Percentiles rank a stretch among this genome's conserved stretches.
These are phyloP conservation scores for Tupaia tana DNA, from an alignment of 2,113 vertebrate genomes.

Conservation along the genomic window DNA sequence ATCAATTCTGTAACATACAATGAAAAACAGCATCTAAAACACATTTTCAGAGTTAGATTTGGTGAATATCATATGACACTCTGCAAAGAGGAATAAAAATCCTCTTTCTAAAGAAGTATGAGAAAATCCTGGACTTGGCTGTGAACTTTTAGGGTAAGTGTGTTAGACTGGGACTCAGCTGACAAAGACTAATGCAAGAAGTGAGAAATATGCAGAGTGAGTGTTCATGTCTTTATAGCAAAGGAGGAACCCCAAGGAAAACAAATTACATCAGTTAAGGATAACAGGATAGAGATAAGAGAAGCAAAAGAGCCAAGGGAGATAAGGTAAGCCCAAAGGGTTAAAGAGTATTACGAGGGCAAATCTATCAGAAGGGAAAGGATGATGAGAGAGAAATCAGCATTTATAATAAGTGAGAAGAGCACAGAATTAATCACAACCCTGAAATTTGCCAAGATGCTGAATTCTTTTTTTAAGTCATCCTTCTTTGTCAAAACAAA, in stretches of 20 bases:
- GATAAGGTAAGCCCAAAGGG: constrained; percentile 77
- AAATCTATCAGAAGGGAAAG: constrained; percentile 73
- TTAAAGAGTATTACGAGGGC: constrained; percentile 79
- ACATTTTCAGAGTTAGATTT: constrained; percentile 20
- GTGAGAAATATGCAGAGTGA: constrained; percentile 73
- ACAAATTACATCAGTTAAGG: constrained; percentile 81
- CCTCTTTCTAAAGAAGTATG: neutral
- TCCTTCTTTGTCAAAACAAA: neutral
- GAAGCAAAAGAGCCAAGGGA: constrained; percentile 56
- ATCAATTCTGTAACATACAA: constrained; percentile 13
- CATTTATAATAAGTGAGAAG: constrained; percentile 41
- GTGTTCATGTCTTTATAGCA: constrained; percentile 58
- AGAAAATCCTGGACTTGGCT: constrained; percentile 54
- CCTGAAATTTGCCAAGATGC: constrained; percentile 53
- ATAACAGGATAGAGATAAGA: constrained; percentile 79
- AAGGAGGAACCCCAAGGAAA: constrained; percentile 76
- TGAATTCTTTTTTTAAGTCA: constrained; percentile 53
- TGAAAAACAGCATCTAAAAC: constrained; percentile 42
- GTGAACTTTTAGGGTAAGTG: constrained; percentile 58
- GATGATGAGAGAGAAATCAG: constrained; percentile 55
- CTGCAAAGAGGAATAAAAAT: constrained; percentile 54
- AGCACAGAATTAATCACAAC: constrained; percentile 39
- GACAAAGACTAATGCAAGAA: constrained; percentile 76
- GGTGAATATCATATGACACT: neutral
- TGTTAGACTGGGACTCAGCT: constrained; percentile 56